phyloP scores from a whole-genome alignment of 2,888 invertebrate species.

The Polydrusus cervinus region DNA sequence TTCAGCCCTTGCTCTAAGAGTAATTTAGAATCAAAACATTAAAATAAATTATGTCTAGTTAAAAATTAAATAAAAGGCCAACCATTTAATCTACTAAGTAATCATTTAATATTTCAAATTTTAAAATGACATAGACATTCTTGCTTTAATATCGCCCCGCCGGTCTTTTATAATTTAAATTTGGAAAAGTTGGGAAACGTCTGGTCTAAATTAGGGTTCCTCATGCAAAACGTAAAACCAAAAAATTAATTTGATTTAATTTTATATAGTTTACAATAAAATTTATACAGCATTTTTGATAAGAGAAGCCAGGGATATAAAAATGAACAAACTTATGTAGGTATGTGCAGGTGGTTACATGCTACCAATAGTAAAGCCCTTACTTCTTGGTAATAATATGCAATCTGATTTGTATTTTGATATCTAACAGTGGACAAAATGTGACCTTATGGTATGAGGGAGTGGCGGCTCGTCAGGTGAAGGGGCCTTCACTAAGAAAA shows the following conservation, averaged over 20 bases:
- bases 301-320: too few species aligned
- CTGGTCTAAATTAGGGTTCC: background rate
- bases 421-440: too few species aligned
- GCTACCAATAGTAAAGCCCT: too few species aligned
- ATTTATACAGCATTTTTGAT: background rate
- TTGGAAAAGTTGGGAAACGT: background rate
- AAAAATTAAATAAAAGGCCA: constrained; percentile 34
- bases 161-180: constrained; percentile 13
- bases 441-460: too few species aligned
- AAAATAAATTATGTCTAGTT: background rate
- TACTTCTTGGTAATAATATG: too few species aligned
- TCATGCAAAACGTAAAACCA: background rate
- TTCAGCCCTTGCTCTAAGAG: too few species aligned
- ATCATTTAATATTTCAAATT: constrained; percentile 20
- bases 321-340: too few species aligned
- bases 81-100: constrained; percentile 28
- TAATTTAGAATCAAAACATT: too few species aligned
- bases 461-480: too few species aligned
- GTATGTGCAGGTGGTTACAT: too few species aligned
- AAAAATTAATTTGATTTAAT: constrained; percentile 1
- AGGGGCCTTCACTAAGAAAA: too few species aligned
- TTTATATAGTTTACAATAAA: background rate
- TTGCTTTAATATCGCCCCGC: background rate
- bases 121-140: constrained; percentile 4
- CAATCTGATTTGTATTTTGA: too few species aligned